Evolutionary conservation across 2,888 invertebrate species (phyloP).

Genomic region (Melikaiella ostensackeni): DNA sequence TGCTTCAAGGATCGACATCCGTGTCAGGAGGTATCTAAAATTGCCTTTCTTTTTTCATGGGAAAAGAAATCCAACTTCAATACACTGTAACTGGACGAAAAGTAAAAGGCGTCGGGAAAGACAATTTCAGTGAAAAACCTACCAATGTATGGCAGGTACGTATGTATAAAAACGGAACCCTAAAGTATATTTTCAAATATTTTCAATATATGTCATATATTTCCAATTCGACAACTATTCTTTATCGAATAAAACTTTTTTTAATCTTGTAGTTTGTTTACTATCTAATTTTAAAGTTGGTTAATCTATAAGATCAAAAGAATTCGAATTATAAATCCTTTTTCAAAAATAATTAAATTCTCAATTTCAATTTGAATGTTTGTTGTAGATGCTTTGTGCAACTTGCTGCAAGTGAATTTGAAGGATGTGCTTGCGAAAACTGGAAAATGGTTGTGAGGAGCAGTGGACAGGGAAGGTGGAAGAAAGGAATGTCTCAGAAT

Average conservation of each 20-base stretch:
- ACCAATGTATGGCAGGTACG: slow-evolving; percentile 3
- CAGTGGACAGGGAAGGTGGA: not conserved
- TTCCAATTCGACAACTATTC: not conserved
- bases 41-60: not conserved
- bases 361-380: not conserved
- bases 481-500: not conserved
- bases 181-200: not conserved
- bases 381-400: not conserved
- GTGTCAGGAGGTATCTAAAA: not conserved
- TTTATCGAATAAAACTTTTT: not conserved
- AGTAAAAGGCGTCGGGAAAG: not conserved
- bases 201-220: not conserved
- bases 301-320: not conserved
- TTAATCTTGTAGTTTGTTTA: not conserved
- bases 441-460: not conserved
- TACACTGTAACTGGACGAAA: not conserved
- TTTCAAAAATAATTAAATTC: slow-evolving; percentile 1
- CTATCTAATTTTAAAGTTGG: not conserved
- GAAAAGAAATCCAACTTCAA: not conserved
- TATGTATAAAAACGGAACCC: not conserved
- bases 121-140: not conserved
- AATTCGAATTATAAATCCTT: not conserved
- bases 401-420: not conserved
- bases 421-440: not conserved
- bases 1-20: not conserved